Evolutionary conservation across 2,888 invertebrate genomes (phyloP), one percentile per base, ranked within the genome.

Genomic region (Oegoconia quadripuncta): DNA sequence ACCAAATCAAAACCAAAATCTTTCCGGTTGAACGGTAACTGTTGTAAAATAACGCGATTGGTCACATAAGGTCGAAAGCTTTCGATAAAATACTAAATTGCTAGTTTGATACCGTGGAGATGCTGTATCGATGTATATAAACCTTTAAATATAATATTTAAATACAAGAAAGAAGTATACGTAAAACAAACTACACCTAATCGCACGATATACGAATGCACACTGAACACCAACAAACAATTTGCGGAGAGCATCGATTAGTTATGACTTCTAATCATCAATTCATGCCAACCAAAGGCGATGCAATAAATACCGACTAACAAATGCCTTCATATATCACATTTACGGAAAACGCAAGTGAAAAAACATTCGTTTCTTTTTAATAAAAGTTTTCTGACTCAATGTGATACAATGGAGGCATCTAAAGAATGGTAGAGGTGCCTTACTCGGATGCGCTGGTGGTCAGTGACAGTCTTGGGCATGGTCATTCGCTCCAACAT

Each of bases 371-470:
- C 4, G 11, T 25, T 25, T 25, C 12, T 25, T 11, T 25, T 3
- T 23, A 23, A 9, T 25, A 1, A 11, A 25, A 2, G 36, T 22
- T 20, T 25, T 23, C 6, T 14, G 38, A 44, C 17, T 30, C 4
- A 20, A 37, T 37, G 35, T 25, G 11, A 15, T 15, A 30, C 26
- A 72, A 73, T 74, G 74, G 65, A 77, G 78, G 70, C 80, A 80
- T 71, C 69, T 72, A 74, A 49, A 45, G 48, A 50, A 47, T 50
- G 54, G 48, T 53, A 62, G 59, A 61, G 50, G 58, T 59, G 75
- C 93, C 95, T 96, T 95, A 96, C 96, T 93, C 95, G 92, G 90
- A 95, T 93, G 89, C 93, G 93, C 92, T 93, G 94, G 90, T 94
- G 94, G 86, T 93, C 91, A 90, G 92, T 93, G 90, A 92, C 91